Conservation (phyloP, 2,888 invertebrate species). For the Drosophila mayaguana region DNA sequence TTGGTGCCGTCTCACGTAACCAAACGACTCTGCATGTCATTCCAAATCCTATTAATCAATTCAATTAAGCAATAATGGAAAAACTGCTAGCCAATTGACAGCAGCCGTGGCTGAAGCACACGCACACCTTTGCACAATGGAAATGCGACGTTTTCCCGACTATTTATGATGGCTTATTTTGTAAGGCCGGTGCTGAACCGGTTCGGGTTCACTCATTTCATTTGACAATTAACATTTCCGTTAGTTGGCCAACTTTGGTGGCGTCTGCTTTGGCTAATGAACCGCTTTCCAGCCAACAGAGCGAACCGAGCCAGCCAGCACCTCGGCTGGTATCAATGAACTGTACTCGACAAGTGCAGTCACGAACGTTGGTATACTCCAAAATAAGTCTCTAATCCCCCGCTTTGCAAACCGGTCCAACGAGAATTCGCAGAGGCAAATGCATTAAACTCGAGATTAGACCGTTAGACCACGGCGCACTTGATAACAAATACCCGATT, state of each 20-base stretch:
- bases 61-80: slow-evolving; percentile 76
- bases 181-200: slow-evolving; percentile 67
- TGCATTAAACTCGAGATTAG: slow-evolving; percentile 30
- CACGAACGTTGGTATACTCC: slow-evolving; percentile 6
- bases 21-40: slow-evolving; percentile 62
- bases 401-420: slow-evolving; percentile 55
- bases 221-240: slow-evolving; percentile 82
- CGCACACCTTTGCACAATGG: slow-evolving; percentile 37
- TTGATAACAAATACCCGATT: slow-evolving; percentile 16
- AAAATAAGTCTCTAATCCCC: slow-evolving; percentile 30
- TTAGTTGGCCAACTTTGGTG: slow-evolving; percentile 80
- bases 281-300: slow-evolving; percentile 53
- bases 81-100: slow-evolving; percentile 70
- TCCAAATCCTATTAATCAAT: slow-evolving; percentile 76
- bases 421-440: slow-evolving; percentile 54
- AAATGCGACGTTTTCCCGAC: slow-evolving; percentile 63
- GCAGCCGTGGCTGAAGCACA: slow-evolving; percentile 21
- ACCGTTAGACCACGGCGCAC: slow-evolving; percentile 18
- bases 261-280: slow-evolving; percentile 77
- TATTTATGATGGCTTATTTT: slow-evolving; percentile 78
- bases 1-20: slow-evolving; percentile 62
- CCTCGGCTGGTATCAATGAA: slow-evolving; percentile 62
- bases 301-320: background rate
- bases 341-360: slow-evolving; percentile 53
- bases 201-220: slow-evolving; percentile 66